Base-by-base conservation (phyloP, 2,888 invertebrate genomes). In the Drosophila vallismaia region DNA sequence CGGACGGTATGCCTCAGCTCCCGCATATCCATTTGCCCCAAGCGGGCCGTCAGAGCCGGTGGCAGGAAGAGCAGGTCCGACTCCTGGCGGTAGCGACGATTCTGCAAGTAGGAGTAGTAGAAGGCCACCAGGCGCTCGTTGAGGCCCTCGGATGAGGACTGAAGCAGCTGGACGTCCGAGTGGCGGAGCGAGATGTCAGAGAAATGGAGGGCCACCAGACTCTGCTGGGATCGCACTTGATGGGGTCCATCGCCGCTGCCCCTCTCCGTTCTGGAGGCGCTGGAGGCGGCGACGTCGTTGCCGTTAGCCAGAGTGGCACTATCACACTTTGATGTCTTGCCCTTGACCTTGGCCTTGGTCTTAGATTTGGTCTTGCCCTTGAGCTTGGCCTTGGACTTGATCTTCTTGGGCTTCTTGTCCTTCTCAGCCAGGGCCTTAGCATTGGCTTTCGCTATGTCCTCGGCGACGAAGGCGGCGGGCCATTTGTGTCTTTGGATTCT, bases 61-160 rank as follows among this genome's bases (percentile, higher is more conserved):
- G 46, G 10, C 31, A 82, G 46, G 10, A 77, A 82, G 6, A 44
- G 12, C 29, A 77, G 3, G 0, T 77, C 76, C 26, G 54, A 6
- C 0, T 62, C 33, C 5, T 2, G 4, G 42, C 62, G 79, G 31
- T 66, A 74, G 0, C 77, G 67, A 0, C 54, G 45, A 0, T 7
- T 53, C 50, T 83, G 80, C 31, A 79, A 44, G 26, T 78, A 71
- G 1, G 59, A 46, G n/a, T 52, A 83, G 26, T 73, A 68, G 26
- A 83, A 83, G n/a, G 33, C 14, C 0, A 78, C 29, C n/a, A 78
- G 42, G 0, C 68, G 74, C 24, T 79, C 77, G 42, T 79, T 83
- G 8, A 78, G n/a, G 6, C 51, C 51, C 5, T 55, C 33, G 10
- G 55, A 7, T 0, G 50, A 10, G 9, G 69, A 70, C 8, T 63